Base-by-base conservation (phyloP, 2,113 vertebrate genomes). In the Paraplagusia blochii region DNA sequence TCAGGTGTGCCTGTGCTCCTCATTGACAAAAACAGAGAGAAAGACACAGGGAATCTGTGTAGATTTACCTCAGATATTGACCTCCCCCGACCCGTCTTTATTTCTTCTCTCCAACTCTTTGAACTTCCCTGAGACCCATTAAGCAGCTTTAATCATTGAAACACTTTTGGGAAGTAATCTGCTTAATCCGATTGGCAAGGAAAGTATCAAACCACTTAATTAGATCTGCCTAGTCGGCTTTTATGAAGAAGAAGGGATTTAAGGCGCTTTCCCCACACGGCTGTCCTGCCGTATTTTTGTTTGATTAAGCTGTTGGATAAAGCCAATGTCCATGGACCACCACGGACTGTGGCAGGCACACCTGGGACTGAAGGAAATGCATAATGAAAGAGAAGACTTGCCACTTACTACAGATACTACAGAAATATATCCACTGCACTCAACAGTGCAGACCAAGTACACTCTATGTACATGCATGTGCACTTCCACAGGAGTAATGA, bases 121-220 rank as follows among this genome's bases (percentile, higher is more conserved):
- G 69, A 74, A 83, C 81, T 74, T 76, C 79, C 68, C 64, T 45
- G 47, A 49, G 74, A 65, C 56, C 79, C 84, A 84, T 84, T 89
- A 87, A 79, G 53, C 61, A 42, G 60, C 76, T 77, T 79, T 84
- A 85, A 87, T 89, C 75, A 75, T 76, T 77, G 79, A 76, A 80
- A 85, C 77, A 79, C 84, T 74, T 77, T 74, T 75, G 83, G 78
- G 85, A 88, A 87, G 88, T 87, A 86, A 82, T 81, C 72, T 67
- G 51, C 45, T 58, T 86, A 89, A 85, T 87, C 81, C 64, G 76
- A 86, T 86, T 84, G 83, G 76, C 77, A 80, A 63, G 62, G 78
- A 81, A 82, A 73, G 76, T 82, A 87, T 84, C 79, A 82, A 83
- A 86, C 72, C 83, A 85, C 77, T 88, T 87, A 85, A 87, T 85